A percentile compares a stretch with the other conserved stretches of the same genome.
These are phyloP conservation scores for Pagrus major DNA, from an alignment of 2,113 vertebrate genomes.

Conservation along the genomic window DNA sequence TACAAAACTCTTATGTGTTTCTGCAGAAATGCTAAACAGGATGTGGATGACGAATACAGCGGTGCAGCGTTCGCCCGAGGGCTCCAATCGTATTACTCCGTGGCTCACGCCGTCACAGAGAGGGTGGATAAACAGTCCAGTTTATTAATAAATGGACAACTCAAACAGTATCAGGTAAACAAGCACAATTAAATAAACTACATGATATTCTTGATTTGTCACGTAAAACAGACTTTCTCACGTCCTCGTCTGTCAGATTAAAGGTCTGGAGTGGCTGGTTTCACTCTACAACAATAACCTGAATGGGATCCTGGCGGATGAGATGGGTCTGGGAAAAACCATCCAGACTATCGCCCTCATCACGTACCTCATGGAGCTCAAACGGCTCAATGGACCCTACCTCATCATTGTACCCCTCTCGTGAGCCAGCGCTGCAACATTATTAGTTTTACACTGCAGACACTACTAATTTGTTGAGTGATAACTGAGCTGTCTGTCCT, in stretches of 20 bases:
- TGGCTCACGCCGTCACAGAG: constrained; percentile 97
- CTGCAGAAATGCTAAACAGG: constrained; percentile 92
- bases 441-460: too few relatives aligned
- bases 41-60: constrained; percentile 95
- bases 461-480: background rate
- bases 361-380: constrained; percentile 99
- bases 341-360: constrained; percentile 98
- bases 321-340: constrained; percentile 98
- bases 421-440: constrained; percentile 79
- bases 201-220: background rate
- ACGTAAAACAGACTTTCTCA: background rate
- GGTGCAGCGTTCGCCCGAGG: constrained; percentile 88
- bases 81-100: constrained; percentile 95
- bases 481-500: background rate
- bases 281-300: constrained; percentile 98
- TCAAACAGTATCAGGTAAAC: constrained; percentile 94
- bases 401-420: constrained; percentile 99
- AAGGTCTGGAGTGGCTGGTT: constrained; percentile 96
- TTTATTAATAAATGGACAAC: constrained; percentile 94
- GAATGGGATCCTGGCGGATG: constrained; percentile 95
- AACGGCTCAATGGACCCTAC: constrained; percentile 96
- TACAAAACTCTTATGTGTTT: background rate
- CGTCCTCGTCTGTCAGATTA: constrained; percentile 83
- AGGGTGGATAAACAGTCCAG: constrained; percentile 94
- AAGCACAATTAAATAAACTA: background rate